Base-by-base conservation (phyloP, 2,888 invertebrate species). In the Artemia sinica region DNA sequence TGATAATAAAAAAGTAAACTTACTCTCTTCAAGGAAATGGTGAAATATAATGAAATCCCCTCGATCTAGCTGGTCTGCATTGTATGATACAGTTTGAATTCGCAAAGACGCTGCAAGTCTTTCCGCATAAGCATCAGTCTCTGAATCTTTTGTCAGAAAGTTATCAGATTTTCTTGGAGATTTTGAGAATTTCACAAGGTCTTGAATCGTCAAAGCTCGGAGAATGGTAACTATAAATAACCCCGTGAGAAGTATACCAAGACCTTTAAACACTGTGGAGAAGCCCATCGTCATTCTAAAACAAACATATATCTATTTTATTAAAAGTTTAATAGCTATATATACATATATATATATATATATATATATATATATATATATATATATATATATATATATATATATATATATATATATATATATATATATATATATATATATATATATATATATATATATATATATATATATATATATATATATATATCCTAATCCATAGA, bases 1-100 rank as follows among this genome's bases (percentile, higher is more conserved):
- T 28, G 4, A 28, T 28, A 28, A 28, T 28, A 28, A 28, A 28
- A 28, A 28, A 28, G 28, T 28, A 28, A 28, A 66, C 66, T 65
- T 41, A 68, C 68, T 68, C 9, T 68, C 41, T 28, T 63, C n/a
- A 13, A 68, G 63, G 14, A 52, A 68, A 0, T 41, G n/a, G 63
- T 68, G 68, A 13, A 65, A 8, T 13, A 66, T 68, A 14, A 18
- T n/a, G 10, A 58, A 58, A 8, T 58, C 14, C 58, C n/a, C 58
- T 8, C n/a, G 58, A 58, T 58, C 58, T 41, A 52, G 68, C 10
- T 68, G 50, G 51, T 48, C 63, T 49, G 7, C 14, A 14, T 65
- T 58, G 41, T 68, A 68, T 12, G 68, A 68, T 6, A 68, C 58
- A 13, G 68, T 68, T 13, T n/a, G 58, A 52, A 68, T 66, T 10